Evolutionary conservation across 1,140 invertebrate species (phyloP).

Genomic region (Aricia agestis): DNA sequence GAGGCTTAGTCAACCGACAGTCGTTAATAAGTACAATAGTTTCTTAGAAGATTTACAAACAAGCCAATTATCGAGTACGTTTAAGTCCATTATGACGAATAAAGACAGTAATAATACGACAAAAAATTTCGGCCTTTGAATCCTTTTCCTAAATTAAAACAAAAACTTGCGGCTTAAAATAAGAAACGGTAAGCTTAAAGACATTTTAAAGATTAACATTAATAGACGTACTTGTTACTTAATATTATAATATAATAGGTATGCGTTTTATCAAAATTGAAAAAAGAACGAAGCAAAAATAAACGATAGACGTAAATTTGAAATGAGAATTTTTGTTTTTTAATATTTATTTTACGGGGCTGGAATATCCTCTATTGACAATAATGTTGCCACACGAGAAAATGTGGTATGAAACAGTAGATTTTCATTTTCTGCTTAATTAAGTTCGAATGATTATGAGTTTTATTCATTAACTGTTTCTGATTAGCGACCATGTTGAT

Average conservation of each 20-base stretch:
- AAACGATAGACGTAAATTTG: background rate
- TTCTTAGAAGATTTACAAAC: constrained; percentile 5
- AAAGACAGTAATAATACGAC: background rate
- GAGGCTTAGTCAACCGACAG: background rate
- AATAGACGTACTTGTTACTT: too few species aligned
- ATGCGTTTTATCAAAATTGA: background rate
- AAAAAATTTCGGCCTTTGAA: background rate
- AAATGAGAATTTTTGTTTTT: background rate
- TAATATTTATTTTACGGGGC: too few species aligned
- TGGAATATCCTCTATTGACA: too few species aligned
- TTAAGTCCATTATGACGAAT: constrained; percentile 2
- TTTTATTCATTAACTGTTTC: constrained; percentile 67
- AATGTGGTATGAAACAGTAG: constrained; percentile 4
- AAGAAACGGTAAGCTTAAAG: background rate
- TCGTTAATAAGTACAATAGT: background rate
- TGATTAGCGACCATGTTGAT: constrained; percentile 65
- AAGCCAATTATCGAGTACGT: background rate
- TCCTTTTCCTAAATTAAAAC: background rate
- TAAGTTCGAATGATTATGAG: constrained; percentile 60
- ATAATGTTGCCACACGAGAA: constrained; percentile 2
- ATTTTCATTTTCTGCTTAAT: constrained; percentile 70
- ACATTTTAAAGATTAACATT: background rate
- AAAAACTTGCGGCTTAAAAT: background rate
- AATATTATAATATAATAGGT: too few species aligned
- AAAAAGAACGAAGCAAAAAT: background rate